These are phyloP conservation scores for Amblyraja radiata DNA, from an alignment of 2,797 vertebrate species.

Conservation along the genomic window DNA sequence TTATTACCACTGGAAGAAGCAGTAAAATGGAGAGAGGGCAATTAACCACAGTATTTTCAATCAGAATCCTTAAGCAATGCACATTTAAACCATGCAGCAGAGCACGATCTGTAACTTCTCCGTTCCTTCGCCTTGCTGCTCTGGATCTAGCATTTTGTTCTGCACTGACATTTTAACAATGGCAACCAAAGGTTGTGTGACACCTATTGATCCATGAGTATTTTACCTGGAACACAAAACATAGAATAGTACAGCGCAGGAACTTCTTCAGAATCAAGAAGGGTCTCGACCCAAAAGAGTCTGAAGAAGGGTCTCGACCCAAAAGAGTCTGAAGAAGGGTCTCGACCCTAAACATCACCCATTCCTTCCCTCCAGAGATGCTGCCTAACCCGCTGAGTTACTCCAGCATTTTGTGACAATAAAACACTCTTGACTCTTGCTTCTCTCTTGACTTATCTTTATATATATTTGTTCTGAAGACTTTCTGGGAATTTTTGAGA, in stretches of 20 bases:
- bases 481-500: neutral
- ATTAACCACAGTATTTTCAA: neutral
- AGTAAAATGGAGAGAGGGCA: conserved; percentile 17
- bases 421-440: too few relatives aligned
- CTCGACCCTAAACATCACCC: too few relatives aligned
- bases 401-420: too few relatives aligned
- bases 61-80: neutral
- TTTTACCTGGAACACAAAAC: neutral
- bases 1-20: neutral
- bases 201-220: neutral
- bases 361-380: too few relatives aligned
- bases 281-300: too few relatives aligned
- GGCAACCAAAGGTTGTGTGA: neutral
- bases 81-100: neutral
- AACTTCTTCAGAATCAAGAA: too few relatives aligned
- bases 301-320: too few relatives aligned
- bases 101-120: neutral
- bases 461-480: neutral
- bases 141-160: neutral
- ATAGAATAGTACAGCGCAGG: too few relatives aligned
- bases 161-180: neutral
- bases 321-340: too few relatives aligned
- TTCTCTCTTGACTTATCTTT: too few relatives aligned
- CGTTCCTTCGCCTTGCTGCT: neutral
- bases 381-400: too few relatives aligned